Conservation (phyloP, 2,797 vertebrate genomes). For the Diplodus puntazzo region DNA sequence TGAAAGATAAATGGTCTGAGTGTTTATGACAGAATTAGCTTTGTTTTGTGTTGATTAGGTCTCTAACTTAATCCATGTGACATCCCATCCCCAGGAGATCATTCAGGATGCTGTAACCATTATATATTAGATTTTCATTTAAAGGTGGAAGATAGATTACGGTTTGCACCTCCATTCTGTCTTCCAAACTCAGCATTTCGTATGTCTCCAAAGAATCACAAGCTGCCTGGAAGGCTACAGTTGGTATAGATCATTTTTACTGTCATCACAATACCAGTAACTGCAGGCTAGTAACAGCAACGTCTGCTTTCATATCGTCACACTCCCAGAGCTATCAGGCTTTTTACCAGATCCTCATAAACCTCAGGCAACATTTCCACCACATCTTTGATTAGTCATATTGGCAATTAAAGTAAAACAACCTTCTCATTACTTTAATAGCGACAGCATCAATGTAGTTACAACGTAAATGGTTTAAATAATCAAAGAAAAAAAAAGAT, state of each 20-base stretch:
- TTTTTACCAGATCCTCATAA: conserved; percentile 61
- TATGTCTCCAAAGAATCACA: conserved; percentile 53
- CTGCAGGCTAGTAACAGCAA: conserved; percentile 53
- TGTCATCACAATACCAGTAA: conserved; percentile 63
- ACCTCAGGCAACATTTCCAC: conserved; percentile 50
- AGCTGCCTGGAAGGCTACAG: conserved; percentile 60
- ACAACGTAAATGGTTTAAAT: conserved; percentile 25
- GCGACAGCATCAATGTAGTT: conserved; percentile 31
- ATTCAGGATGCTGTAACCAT: neutral
- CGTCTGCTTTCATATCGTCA: conserved; percentile 52
- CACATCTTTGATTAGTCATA: conserved; percentile 52
- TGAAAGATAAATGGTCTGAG: neutral
- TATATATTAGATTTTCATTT: conserved; percentile 36
- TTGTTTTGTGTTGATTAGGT: conserved; percentile 3
- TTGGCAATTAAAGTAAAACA: conserved; percentile 55
- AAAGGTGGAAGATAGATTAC: conserved; percentile 32
- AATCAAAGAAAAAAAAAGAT: conserved; percentile 4
- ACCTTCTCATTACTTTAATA: conserved; percentile 32
- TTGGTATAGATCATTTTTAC: conserved; percentile 67
- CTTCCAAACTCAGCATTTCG: conserved; percentile 38
- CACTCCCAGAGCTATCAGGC: conserved; percentile 50
- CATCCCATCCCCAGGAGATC: neutral
- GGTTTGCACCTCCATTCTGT: conserved; percentile 21
- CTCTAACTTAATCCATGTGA: neutral
- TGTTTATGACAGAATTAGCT: neutral